Conservation (phyloP, 2,797 vertebrate genomes). For the Sternotherus odoratus region DNA sequence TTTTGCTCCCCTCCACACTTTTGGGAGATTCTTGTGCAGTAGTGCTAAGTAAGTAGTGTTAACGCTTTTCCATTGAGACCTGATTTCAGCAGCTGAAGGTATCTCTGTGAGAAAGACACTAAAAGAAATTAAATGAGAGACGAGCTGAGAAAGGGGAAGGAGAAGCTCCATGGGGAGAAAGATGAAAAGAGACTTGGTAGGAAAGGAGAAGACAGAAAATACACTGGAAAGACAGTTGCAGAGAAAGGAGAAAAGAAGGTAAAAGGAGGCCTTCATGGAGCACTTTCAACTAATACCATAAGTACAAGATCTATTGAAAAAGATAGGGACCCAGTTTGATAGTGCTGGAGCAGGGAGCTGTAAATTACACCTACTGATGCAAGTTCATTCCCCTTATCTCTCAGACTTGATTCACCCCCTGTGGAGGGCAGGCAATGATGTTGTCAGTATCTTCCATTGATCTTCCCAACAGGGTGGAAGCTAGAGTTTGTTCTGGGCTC, state of each 20-base stretch:
- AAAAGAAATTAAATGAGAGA: neutral
- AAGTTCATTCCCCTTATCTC: neutral
- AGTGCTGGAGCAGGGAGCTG: neutral
- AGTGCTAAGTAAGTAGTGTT: neutral
- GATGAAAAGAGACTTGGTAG: neutral
- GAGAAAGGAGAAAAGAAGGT: neutral
- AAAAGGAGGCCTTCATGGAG: neutral
- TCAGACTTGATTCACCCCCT: accelerated
- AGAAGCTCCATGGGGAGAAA: neutral
- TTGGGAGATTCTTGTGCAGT: neutral
- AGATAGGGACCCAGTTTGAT: neutral
- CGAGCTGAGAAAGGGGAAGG: neutral
- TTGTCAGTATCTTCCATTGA: neutral
- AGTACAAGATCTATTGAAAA: neutral
- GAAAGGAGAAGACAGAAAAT: neutral
- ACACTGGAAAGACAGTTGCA: neutral
- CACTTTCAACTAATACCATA: neutral
- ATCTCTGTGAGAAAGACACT: constrained; percentile 6
- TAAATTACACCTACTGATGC: neutral
- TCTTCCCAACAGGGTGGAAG: accelerated
- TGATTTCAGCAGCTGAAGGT: constrained; percentile 6
- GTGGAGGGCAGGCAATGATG: neutral
- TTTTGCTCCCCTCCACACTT: neutral
- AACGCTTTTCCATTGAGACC: neutral
- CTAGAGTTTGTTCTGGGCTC: neutral